Evolutionary conservation across 2,113 vertebrate species (phyloP).

Genomic region (Hassar affinis): DNA sequence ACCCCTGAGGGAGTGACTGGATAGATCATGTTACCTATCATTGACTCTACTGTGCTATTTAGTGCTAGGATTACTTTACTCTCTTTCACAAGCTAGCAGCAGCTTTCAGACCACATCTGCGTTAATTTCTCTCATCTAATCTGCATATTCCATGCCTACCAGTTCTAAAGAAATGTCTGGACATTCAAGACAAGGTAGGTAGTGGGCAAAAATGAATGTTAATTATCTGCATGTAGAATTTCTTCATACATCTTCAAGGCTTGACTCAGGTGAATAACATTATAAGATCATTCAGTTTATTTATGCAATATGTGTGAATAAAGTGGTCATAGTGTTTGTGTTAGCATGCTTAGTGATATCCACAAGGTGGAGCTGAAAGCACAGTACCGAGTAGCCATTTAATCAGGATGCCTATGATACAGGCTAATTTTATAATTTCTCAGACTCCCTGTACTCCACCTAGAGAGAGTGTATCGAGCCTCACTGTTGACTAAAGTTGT

Average conservation of each 20-base stretch:
- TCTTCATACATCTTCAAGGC: neutral
- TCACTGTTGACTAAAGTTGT: neutral
- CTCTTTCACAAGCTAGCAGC: neutral
- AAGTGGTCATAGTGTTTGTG: neutral
- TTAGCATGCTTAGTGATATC: neutral
- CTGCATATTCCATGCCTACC: neutral
- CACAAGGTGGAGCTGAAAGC: constrained; percentile 33
- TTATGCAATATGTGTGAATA: neutral
- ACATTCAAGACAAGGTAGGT: constrained; percentile 19
- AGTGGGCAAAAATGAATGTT: neutral
- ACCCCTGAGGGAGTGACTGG: constrained; percentile 41
- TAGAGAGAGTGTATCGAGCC: neutral
- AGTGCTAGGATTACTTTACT: constrained; percentile 15
- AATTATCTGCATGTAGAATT: neutral
- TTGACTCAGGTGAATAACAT: neutral
- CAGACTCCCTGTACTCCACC: neutral
- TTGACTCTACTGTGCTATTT: constrained; percentile 11
- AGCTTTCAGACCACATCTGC: constrained; percentile 2
- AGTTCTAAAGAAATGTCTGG: constrained; percentile 2
- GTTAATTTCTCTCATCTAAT: neutral
- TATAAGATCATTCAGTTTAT: neutral
- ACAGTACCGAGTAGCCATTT: neutral
- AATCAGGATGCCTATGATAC: neutral
- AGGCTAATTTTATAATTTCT: neutral
- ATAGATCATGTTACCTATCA: constrained; percentile 6